phyloP scores from a whole-genome alignment of 2,888 invertebrate species.

The Thysanoteuthis rhombus region DNA sequence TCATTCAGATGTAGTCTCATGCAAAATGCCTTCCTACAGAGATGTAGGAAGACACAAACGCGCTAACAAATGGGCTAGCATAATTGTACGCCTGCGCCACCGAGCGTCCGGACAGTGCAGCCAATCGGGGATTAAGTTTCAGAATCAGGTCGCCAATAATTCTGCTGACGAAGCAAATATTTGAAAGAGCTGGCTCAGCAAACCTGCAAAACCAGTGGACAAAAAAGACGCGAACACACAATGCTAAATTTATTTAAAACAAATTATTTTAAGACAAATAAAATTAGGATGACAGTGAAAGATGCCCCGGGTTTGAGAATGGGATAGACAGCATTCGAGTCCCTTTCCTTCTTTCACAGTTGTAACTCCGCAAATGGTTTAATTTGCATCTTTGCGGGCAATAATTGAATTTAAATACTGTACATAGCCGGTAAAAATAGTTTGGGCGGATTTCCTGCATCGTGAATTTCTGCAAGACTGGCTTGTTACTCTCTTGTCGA shows the following conservation, averaged over 20 bases:
- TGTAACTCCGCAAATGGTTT: neutral
- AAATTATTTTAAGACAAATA: constrained; percentile 12
- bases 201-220: neutral
- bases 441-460: neutral
- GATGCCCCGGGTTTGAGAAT: neutral
- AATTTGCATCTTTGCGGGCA: neutral
- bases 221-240: neutral
- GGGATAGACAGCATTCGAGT: neutral
- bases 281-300: neutral
- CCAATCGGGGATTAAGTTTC: neutral
- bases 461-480: neutral
- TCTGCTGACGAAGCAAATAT: neutral
- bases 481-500: neutral
- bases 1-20: too few species aligned
- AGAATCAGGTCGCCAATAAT: neutral
- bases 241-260: neutral
- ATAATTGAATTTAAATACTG: neutral
- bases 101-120: neutral
- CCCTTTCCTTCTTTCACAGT: too few species aligned
- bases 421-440: neutral
- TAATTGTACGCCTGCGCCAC: too few species aligned
- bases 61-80: too few species aligned
- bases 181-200: neutral
- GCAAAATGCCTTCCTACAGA: too few species aligned
- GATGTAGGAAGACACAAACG: too few species aligned